Evolutionary conservation across 2,888 invertebrate species (phyloP).

Genomic region (Busseola fusca): DNA sequence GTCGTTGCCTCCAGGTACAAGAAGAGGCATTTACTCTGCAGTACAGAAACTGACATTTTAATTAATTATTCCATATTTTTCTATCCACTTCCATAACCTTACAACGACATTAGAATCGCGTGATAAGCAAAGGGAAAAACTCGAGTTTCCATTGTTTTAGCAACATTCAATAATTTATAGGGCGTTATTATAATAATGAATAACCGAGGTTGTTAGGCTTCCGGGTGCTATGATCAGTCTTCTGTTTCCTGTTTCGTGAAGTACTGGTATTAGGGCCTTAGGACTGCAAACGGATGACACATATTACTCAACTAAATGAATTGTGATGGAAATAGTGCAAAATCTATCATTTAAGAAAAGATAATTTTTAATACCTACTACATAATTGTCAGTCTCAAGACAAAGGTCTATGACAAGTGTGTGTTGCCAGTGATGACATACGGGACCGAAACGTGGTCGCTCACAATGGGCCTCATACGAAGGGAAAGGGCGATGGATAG

Average conservation of each 20-base stretch:
- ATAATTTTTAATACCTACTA: neutral
- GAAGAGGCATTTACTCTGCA: neutral
- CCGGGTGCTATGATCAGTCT: constrained; percentile 50
- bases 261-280: constrained; percentile 29
- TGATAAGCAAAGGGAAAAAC: constrained; percentile 53
- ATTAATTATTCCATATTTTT: constrained; percentile 35
- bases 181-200: constrained; percentile 46
- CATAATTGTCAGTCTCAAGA: too few relatives aligned
- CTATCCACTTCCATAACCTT: constrained; percentile 40
- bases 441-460: too few relatives aligned
- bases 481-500: too few relatives aligned
- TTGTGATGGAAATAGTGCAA: neutral
- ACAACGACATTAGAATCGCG: constrained; percentile 47
- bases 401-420: too few relatives aligned
- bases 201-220: constrained; percentile 46
- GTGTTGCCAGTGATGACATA: too few relatives aligned
- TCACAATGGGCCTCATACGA: too few relatives aligned
- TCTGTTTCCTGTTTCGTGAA: constrained; percentile 48
- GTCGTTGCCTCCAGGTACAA: too few relatives aligned
- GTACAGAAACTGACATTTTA: neutral
- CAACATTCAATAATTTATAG: constrained; percentile 52
- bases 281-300: constrained; percentile 10
- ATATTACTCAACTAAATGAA: neutral
- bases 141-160: constrained; percentile 55
- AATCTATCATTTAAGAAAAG: neutral